Evolutionary conservation across 2,113 vertebrate genomes (phyloP).

Genomic region (Chaetorhynchus papuensis): DNA sequence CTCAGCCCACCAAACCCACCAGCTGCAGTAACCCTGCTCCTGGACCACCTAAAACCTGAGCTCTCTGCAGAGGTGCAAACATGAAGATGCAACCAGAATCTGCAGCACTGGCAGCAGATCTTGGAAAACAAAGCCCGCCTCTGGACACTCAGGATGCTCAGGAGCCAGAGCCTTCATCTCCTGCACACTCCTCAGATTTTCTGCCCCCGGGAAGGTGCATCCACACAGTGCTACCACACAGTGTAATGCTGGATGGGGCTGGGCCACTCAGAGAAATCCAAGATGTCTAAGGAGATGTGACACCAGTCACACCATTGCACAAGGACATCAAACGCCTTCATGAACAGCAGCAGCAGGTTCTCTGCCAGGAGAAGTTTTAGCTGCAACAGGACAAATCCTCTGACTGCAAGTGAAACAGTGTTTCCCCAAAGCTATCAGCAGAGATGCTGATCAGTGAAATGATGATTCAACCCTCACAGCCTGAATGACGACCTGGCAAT

Average conservation of each 20-base stretch:
- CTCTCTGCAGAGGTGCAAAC: neutral
- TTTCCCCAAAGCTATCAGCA: neutral
- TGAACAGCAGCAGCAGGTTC: neutral
- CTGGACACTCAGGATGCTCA: neutral
- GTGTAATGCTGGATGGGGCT: rapidly evolving
- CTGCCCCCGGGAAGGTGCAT: neutral
- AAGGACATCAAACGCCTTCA: rapidly evolving
- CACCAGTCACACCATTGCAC: neutral
- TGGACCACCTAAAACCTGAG: neutral
- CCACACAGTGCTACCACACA: neutral
- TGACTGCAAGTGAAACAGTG: neutral
- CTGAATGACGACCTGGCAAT: neutral
- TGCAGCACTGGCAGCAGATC: neutral
- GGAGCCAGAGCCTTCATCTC: neutral
- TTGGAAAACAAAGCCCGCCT: neutral
- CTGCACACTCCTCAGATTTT: rapidly evolving
- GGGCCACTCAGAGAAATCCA: neutral
- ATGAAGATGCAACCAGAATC: neutral
- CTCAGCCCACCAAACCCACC: neutral
- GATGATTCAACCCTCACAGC: neutral
- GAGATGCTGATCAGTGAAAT: neutral
- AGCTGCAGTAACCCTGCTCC: neutral
- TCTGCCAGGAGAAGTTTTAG: neutral
- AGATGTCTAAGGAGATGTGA: neutral
- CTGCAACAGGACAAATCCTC: neutral